These are phyloP conservation scores for Glyptemys insculpta DNA, from an alignment of 2,797 vertebrate genomes.

Conservation along the genomic window DNA sequence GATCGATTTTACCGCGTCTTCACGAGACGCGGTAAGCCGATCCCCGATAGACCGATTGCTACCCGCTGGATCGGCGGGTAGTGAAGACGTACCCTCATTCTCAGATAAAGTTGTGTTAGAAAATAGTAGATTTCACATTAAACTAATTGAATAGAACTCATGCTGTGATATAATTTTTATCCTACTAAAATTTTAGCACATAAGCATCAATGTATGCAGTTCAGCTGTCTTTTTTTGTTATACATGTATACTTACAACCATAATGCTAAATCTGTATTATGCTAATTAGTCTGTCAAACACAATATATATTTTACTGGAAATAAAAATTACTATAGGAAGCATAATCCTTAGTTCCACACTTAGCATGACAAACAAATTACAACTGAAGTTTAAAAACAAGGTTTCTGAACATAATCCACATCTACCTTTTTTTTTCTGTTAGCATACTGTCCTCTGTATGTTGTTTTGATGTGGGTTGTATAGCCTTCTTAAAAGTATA, in stretches of 20 bases:
- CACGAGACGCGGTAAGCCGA: no score
- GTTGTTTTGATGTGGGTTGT: neutral
- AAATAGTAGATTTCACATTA: neutral
- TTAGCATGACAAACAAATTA: neutral
- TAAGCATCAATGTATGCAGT: neutral
- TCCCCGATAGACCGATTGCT: no score
- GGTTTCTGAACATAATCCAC: neutral
- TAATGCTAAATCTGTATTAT: neutral
- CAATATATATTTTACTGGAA: neutral
- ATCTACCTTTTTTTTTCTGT: neutral
- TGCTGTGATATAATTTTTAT: neutral
- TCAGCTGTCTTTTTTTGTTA: neutral
- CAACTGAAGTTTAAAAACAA: neutral
- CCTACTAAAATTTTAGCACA: neutral
- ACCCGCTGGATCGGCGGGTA: no score
- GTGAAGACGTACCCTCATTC: no score
- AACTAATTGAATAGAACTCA: neutral
- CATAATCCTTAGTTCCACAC: neutral
- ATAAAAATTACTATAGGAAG: neutral
- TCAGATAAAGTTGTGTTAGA: neutral
- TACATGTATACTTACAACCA: neutral
- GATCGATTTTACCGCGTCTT: no score
- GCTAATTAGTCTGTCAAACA: neutral
- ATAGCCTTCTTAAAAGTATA: neutral
- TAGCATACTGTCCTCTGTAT: neutral